phyloP scores from a whole-genome alignment of 2,113 vertebrate genomes.

The Ovis aries region ARS-UI_Ramb_v3.0 NC_056070.1:25386501-25387000 shows the following conservation, averaged over 20 bases:
- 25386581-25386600: background rate
- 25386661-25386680: background rate
- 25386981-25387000: background rate
- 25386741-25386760: background rate
- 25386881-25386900: background rate
- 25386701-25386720: background rate
- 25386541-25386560: background rate
- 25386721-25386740: background rate
- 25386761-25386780: background rate
- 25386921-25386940: background rate
- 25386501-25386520: background rate
- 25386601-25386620: background rate
- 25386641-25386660: background rate
- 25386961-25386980: background rate
- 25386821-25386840: background rate
- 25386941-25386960: background rate
- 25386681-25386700: background rate
- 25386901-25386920: background rate
- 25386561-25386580: background rate
- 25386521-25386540: background rate
- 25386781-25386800: background rate
- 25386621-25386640: background rate
- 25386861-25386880: background rate
- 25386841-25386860: background rate
- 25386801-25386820: too few relatives aligned